phyloP scores from a whole-genome alignment of 2,113 vertebrate genomes.

The Edolisoma coerulescens region DNA sequence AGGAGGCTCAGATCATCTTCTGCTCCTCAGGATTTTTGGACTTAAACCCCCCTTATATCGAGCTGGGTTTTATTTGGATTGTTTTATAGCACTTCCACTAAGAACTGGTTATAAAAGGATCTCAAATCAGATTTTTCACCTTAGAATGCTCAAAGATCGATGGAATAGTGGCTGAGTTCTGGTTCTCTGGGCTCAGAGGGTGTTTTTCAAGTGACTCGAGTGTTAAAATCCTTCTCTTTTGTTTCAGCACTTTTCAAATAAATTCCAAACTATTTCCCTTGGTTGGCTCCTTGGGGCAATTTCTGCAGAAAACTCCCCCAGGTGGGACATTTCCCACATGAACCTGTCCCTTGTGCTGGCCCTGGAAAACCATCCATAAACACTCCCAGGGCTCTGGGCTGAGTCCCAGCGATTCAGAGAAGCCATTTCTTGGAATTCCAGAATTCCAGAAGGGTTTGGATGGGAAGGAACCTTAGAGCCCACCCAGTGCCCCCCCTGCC shows the following conservation, averaged over 20 bases:
- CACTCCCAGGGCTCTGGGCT: accelerated
- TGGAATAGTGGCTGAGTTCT: background rate
- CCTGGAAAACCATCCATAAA: accelerated
- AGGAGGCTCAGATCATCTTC: background rate
- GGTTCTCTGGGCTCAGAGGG: background rate
- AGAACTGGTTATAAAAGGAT: background rate
- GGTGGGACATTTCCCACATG: accelerated
- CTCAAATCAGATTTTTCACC: background rate
- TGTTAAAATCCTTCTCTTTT: background rate
- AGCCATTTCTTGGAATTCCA: accelerated
- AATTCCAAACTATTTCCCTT: background rate
- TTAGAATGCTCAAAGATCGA: background rate
- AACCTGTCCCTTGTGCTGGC: background rate
- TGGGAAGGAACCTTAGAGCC: accelerated
- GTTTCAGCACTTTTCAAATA: background rate
- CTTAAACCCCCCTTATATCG: accelerated
- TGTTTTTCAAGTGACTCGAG: background rate
- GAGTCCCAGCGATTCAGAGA: background rate
- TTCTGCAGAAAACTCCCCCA: background rate
- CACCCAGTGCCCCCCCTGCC: background rate
- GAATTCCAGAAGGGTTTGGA: background rate
- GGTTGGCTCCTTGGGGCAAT: background rate
- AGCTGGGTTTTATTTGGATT: background rate
- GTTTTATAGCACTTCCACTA: background rate
- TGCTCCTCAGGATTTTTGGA: background rate